phyloP scores from a whole-genome alignment of 2,113 vertebrate genomes.

The Leuciscus idus region DNA sequence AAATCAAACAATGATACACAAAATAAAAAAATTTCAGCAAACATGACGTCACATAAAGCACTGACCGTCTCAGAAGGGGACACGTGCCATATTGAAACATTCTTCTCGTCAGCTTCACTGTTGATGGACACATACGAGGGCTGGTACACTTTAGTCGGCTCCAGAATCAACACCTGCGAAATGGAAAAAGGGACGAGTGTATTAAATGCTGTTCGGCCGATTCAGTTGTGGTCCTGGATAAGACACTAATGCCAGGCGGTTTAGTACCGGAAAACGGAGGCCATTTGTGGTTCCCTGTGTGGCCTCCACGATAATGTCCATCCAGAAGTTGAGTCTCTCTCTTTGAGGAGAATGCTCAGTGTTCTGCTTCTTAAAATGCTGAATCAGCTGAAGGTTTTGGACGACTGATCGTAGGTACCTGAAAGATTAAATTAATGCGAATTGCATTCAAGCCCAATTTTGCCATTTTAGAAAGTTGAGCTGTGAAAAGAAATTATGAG shows the following conservation, averaged over 20 bases:
- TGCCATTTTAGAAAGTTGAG: too few species aligned
- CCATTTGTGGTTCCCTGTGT: constrained; percentile 84
- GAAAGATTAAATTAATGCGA: constrained; percentile 12
- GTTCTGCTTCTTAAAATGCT: constrained; percentile 87
- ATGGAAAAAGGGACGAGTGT: not conserved
- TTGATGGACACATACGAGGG: constrained; percentile 94
- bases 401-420: constrained; percentile 95
- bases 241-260: not conserved
- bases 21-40: not conserved
- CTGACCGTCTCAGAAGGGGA: constrained; percentile 87
- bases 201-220: not conserved
- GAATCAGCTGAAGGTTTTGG: constrained; percentile 92
- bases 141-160: constrained; percentile 90
- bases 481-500: too few species aligned
- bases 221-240: not conserved
- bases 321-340: constrained; percentile 93
- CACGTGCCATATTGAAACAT: constrained; percentile 90
- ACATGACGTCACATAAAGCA: not conserved
- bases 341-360: constrained; percentile 84
- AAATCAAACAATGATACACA: not conserved
- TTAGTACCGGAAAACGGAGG: constrained; percentile 89
- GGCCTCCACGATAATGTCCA: constrained; percentile 95
- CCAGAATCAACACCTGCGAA: constrained; percentile 90
- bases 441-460: too few species aligned
- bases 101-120: constrained; percentile 90